Percentiles rank a stretch among this genome's conserved stretches.
Evolutionary conservation across 2,888 invertebrate species (phyloP).

Genomic region (Ellobium chinense): DNA sequence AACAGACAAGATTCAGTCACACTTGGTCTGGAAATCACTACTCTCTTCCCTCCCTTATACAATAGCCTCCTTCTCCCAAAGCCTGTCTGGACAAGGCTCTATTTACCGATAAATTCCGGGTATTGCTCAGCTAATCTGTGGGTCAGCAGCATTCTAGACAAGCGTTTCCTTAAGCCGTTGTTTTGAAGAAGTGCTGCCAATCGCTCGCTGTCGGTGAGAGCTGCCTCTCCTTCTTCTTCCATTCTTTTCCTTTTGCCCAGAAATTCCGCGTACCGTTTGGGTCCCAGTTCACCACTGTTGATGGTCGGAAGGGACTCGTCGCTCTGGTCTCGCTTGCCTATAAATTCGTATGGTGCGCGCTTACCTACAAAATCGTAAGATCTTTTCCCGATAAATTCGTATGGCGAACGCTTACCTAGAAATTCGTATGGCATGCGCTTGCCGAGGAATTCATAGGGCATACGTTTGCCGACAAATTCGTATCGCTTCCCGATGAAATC

Average conservation of each 20-base stretch:
- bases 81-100: no score
- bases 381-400: slow-evolving; percentile 7
- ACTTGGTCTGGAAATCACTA: no score
- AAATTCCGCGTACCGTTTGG: slow-evolving; percentile 34
- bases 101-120: slow-evolving; percentile 37
- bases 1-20: no score
- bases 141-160: background rate
- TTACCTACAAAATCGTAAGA: slow-evolving; percentile 7
- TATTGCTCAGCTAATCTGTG: slow-evolving; percentile 19
- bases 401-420: slow-evolving; percentile 5
- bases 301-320: background rate
- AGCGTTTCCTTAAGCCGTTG: slow-evolving; percentile 16
- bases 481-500: slow-evolving; percentile 21
- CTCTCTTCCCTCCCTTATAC: no score
- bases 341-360: slow-evolving; percentile 6
- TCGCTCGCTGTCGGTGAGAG: background rate
- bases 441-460: background rate
- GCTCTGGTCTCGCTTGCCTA: background rate
- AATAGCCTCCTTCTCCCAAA: no score
- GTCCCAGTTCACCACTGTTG: background rate
- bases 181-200: slow-evolving; percentile 9
- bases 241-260: slow-evolving; percentile 17
- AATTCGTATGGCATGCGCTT: slow-evolving; percentile 11
- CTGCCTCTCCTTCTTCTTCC: background rate
- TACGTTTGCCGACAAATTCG: slow-evolving; percentile 2